Conservation (phyloP, 2,797 vertebrate species). For the Cossypha heuglini region DNA sequence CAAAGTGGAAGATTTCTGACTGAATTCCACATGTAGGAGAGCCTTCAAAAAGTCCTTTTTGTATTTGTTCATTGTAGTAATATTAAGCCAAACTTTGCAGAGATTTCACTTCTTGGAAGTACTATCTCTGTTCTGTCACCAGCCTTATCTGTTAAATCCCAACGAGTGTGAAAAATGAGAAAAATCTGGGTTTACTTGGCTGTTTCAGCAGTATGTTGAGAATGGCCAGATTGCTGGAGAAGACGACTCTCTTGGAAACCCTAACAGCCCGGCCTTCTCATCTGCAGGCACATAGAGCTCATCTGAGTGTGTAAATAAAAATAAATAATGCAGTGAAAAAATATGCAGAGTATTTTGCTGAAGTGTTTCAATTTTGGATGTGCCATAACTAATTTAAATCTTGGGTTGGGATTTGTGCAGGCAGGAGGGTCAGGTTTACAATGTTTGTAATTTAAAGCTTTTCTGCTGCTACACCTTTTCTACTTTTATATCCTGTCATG, state of each 20-base stretch:
- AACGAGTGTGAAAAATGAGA: conserved; percentile 3
- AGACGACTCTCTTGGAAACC: background rate
- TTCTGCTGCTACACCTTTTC: background rate
- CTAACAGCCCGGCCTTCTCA: conserved; percentile 8
- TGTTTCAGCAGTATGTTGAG: conserved; percentile 19
- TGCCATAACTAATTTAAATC: conserved; percentile 13
- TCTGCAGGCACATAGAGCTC: conserved; percentile 21
- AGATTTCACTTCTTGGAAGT: conserved; percentile 5
- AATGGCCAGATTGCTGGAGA: conserved; percentile 54
- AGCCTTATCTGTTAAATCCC: conserved; percentile 47
- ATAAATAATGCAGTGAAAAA: conserved; percentile 64
- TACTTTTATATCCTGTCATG: background rate
- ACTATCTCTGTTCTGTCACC: conserved; percentile 34
- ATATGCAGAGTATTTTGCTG: conserved; percentile 34
- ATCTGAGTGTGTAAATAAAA: conserved; percentile 49
- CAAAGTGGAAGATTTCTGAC: background rate
- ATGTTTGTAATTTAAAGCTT: background rate
- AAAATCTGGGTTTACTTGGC: conserved; percentile 38
- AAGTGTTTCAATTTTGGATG: conserved; percentile 10
- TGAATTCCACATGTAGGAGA: background rate
- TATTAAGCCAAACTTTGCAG: background rate
- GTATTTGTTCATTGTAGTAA: background rate
- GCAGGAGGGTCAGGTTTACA: background rate
- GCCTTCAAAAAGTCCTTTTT: background rate
- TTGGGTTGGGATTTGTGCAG: background rate